Base-by-base conservation (phyloP, 2,888 invertebrate species). In the Nemurella pictetii region DNA sequence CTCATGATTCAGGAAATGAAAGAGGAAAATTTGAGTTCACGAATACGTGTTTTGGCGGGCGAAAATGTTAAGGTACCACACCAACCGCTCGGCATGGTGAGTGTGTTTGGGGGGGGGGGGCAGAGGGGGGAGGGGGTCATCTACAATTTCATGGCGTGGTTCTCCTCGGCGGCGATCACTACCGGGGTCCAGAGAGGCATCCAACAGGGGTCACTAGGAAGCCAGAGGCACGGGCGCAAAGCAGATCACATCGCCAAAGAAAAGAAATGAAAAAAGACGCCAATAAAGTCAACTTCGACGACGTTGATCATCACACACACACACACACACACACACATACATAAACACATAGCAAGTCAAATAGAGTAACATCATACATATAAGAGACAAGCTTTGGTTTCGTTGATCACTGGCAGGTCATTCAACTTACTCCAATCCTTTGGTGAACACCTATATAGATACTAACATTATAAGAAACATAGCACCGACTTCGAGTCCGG, bases 371-470 rank as follows among this genome's bases (percentile, higher is more conserved):
- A 78, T 78, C 78, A 78, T 78, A 75, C 75, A 27, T 30, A 78
- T 20, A 20, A 35, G 35, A 75, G 75, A 75, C 75, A 75, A 75
- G 75, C 30, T 78, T 78, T 78, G 78, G 77, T 78, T 78, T 27
- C 20, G 30, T 27, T n/a, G 55, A 55, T 55, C 55, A 55, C 55
- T 7, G 9, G 55, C 2, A 78, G 78, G 78, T 29, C 78, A 78
- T 78, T 78, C 78, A 78, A 28, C 78, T 29, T 30, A 9, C 4
- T 28, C n/a, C 25, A 26, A 75, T 75, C 26, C 27, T 78, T 28
- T 78, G 78, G 78, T 30, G 78, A 78, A 78, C 78, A 78, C 78
- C 78, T 78, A 78, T 78, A 78, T 78, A 78, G 5, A 12, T 78
- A 78, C 78, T 78, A 78, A 28, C 78, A 78, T 78, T 78, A 5